Evolutionary conservation across 2,888 invertebrate species (phyloP), one percentile per base, ranked within the genome.

Genomic region (Lamellibrachia satsuma): DNA sequence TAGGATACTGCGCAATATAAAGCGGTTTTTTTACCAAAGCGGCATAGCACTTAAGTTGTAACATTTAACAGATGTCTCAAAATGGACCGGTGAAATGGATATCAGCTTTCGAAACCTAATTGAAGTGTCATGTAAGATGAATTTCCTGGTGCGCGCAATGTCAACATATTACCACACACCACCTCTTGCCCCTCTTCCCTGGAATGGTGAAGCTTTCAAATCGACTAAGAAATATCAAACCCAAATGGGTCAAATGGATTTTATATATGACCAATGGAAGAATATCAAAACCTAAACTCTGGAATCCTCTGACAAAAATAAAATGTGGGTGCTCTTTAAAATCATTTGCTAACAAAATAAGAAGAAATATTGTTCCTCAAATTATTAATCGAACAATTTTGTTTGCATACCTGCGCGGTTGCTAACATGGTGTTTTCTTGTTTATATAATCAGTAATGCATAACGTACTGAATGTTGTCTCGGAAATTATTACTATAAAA

Each of bases 111-210:
- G 15, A 75, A 22, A 15, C 75, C 75, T 75, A 75, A 75, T 75
- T 75, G 75, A 75, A 75, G n/a, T 75, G 75, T 75, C 75, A 75
- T n/a, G 75, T 75, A 75, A 75, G 75, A 75, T 75, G 6, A 75
- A 75, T 75, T 75, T 22, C 75, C 75, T 75, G 3, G 22, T n/a
- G 75, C n/a, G 75, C 75, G 75, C 75, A 75, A 15, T 75, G 75
- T 75, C 75, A 75, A n/a, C 75, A n/a, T 75, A 15, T 75, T 22
- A n/a, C 75, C 22, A 75, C 75, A 22, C 22, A n/a, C 55, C 8
- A 55, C 55, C 55, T 9, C 22, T 75, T 75, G 15, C 6, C 75
- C 75, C 75, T 75, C 75, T 75, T 6, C 15, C 75, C 75, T 75
- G 75, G n/a, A 75, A 75, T 22, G 75, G 6, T 75, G 75, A n/a